A percentile compares a stretch with the other conserved stretches of the same genome.
phyloP scores from a whole-genome alignment of 2,797 vertebrate species.

The Parambassis ranga region DNA sequence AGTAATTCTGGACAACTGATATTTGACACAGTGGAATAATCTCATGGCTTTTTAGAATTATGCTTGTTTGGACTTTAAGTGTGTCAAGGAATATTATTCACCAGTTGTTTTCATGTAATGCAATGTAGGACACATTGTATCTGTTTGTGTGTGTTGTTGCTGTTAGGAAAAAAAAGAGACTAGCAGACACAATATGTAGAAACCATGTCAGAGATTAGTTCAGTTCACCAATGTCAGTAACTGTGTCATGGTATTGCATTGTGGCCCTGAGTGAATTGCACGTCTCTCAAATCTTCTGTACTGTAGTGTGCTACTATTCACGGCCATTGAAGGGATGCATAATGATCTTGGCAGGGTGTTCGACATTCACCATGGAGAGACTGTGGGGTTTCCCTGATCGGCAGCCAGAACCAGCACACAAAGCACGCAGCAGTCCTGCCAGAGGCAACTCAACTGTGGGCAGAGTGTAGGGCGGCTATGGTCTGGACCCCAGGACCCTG shows the following conservation, averaged over 20 bases:
- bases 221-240: conserved; percentile 53
- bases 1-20: conserved; percentile 21
- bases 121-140: conserved; percentile 39
- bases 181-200: conserved; percentile 60
- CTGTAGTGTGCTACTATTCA: conserved; percentile 73
- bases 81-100: conserved; percentile 53
- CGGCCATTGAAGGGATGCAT: conserved; percentile 72
- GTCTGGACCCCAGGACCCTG: conserved; percentile 80
- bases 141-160: conserved; percentile 55
- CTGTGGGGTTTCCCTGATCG: conserved; percentile 81
- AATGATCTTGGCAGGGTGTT: conserved; percentile 73
- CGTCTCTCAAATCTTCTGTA: conserved; percentile 68
- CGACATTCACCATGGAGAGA: conserved; percentile 77
- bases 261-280: conserved; percentile 60
- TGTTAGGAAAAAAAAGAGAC: conserved; percentile 31
- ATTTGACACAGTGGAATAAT: conserved; percentile 44
- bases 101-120: conserved; percentile 31
- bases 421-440: conserved; percentile 77
- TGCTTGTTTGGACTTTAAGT: conserved; percentile 42
- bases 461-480: conserved; percentile 76
- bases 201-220: conserved; percentile 64
- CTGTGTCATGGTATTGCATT: conserved; percentile 66
- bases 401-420: conserved; percentile 79
- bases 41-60: conserved; percentile 25
- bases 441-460: conserved; percentile 79